Evolutionary conservation across 2,888 invertebrate genomes (phyloP).

Genomic region (Argyra leucocephala): DNA sequence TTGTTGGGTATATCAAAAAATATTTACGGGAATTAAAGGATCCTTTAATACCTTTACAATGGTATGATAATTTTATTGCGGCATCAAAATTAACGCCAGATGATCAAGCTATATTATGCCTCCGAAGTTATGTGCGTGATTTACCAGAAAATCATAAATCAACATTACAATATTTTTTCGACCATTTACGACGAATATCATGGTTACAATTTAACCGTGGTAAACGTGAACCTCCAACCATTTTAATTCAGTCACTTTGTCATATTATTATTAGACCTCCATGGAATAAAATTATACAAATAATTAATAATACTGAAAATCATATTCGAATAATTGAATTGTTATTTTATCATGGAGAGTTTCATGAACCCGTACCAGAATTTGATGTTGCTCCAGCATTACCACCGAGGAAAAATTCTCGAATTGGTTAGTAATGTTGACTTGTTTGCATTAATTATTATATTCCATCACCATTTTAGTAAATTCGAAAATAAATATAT

Average conservation of each 20-base stretch:
- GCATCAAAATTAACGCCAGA: conserved; percentile 36
- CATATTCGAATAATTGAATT: conserved; percentile 64
- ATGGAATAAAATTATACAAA: conserved; percentile 66
- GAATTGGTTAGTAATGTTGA: conserved; percentile 20
- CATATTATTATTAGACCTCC: conserved; percentile 64
- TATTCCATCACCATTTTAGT: neutral
- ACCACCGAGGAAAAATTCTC: conserved; percentile 53
- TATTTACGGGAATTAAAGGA: conserved; percentile 65
- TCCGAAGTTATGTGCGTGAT: conserved; percentile 50
- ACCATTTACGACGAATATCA: conserved; percentile 62
- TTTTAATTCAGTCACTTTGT: conserved; percentile 61
- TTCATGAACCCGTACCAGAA: conserved; percentile 57
- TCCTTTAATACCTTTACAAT: conserved; percentile 63
- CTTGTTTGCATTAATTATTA: neutral
- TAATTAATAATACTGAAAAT: conserved; percentile 62
- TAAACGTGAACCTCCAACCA: conserved; percentile 54
- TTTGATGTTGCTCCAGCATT: conserved; percentile 56
- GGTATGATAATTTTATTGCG: conserved; percentile 61
- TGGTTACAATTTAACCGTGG: conserved; percentile 56
- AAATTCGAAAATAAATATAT: neutral
- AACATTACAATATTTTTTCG: conserved; percentile 56
- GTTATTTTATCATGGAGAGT: conserved; percentile 56
- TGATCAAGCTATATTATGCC: conserved; percentile 48
- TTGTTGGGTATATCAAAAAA: conserved; percentile 53
- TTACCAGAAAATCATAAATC: conserved; percentile 56